A percentile compares a stretch with the other conserved stretches of the same genome.
phyloP scores from a whole-genome alignment of 2,888 invertebrate genomes.

The Anaspis maculata region DNA sequence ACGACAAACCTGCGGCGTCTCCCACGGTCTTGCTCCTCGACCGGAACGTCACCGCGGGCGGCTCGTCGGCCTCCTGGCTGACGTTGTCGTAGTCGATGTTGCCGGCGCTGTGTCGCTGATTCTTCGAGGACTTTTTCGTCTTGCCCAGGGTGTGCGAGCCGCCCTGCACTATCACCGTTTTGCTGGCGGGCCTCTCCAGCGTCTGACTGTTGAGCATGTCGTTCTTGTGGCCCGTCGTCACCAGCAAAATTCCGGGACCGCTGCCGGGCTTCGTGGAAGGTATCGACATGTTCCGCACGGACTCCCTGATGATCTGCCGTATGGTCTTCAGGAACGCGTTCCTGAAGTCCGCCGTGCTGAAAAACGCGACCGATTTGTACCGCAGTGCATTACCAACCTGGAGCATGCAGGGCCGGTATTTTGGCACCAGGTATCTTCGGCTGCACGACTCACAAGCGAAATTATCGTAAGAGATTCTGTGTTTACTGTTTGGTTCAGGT shows the following conservation, averaged over 20 bases:
- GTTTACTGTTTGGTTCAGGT: no score
- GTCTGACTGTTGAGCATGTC: constrained; percentile 48
- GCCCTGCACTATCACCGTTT: constrained; percentile 49
- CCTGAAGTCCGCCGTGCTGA: constrained; percentile 88
- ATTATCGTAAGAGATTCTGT: no score
- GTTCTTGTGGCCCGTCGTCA: constrained; percentile 39
- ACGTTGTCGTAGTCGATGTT: constrained; percentile 79
- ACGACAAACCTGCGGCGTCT: constrained; percentile 67
- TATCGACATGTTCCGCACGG: constrained; percentile 94
- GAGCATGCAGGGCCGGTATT: no score
- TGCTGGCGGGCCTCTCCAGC: constrained; percentile 48
- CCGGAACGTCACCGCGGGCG: constrained; percentile 53
- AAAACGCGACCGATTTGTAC: no score
- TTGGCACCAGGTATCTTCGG: no score
- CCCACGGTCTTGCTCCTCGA: constrained; percentile 87
- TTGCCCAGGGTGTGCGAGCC: constrained; percentile 73
- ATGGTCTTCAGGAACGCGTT: constrained; percentile 96
- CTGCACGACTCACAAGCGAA: no score
- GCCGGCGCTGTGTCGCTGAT: constrained; percentile 73
- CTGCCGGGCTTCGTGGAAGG: constrained; percentile 64
- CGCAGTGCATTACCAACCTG: constrained; percentile 1
- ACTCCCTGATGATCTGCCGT: constrained; percentile 93
- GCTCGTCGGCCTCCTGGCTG: constrained; percentile 66
- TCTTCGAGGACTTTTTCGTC: constrained; percentile 65
- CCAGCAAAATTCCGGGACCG: constrained; percentile 42